Evolutionary conservation across 1,140 invertebrate genomes (phyloP).

Genomic region (Galendromus occidentalis): DNA sequence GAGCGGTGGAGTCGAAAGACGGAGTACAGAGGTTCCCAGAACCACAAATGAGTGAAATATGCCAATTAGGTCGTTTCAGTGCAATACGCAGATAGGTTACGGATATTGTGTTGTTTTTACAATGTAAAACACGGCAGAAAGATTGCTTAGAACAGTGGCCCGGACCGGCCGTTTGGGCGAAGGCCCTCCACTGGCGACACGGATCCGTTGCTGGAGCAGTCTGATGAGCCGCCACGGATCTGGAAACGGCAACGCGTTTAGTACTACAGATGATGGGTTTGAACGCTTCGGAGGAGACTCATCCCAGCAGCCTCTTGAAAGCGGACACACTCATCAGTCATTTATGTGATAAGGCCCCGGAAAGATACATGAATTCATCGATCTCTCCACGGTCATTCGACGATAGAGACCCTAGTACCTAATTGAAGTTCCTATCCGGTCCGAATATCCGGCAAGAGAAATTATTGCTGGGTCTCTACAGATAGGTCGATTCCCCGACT

Average conservation of each 20-base stretch:
- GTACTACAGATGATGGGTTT: neutral
- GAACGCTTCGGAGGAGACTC: neutral
- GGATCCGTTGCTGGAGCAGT: neutral
- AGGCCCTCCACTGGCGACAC: constrained; percentile 2
- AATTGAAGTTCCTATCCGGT: neutral
- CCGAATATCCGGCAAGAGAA: neutral
- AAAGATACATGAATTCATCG: neutral
- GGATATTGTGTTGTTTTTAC: neutral
- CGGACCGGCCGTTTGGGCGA: constrained; percentile 5
- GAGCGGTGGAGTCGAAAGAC: no score
- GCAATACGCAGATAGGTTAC: no score
- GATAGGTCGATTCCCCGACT: no score
- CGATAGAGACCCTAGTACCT: neutral
- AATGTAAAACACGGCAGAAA: constrained; percentile 4
- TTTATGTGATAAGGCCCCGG: neutral
- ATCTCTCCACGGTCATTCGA: no score
- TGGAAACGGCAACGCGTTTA: neutral
- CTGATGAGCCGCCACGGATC: constrained; percentile 1
- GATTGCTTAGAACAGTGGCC: constrained; percentile 10
- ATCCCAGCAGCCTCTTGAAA: neutral
- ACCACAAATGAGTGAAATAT: no score
- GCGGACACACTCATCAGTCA: neutral
- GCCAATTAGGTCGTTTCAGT: no score
- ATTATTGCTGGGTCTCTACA: neutral
- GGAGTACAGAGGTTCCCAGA: no score